These are phyloP conservation scores for Cinclus mexicanus DNA, from an alignment of 2,113 vertebrate genomes.

Conservation along the genomic window DNA sequence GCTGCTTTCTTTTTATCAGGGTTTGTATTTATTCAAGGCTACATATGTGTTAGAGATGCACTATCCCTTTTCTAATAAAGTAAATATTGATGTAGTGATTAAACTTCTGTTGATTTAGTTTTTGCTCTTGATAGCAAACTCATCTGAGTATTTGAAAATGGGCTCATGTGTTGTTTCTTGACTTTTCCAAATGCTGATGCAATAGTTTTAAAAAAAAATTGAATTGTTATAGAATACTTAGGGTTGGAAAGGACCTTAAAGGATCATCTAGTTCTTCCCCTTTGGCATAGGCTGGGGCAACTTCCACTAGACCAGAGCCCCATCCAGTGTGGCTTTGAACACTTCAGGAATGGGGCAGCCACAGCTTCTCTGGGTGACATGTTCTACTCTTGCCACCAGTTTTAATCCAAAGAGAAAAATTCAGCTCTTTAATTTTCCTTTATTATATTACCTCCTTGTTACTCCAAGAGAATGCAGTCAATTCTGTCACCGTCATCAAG, in stretches of 20 bases:
- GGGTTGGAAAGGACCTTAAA: background rate
- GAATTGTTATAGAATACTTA: background rate
- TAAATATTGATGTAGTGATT: slow-evolving; percentile 41
- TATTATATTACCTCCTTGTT: background rate
- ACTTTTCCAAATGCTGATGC: background rate
- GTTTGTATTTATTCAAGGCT: slow-evolving; percentile 89
- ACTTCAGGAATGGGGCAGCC: background rate
- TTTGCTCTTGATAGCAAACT: background rate
- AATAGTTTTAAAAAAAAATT: background rate
- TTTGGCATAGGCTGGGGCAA: background rate
- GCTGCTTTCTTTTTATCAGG: slow-evolving; percentile 96
- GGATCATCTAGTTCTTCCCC: background rate
- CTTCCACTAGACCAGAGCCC: background rate
- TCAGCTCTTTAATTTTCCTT: background rate
- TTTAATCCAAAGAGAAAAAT: background rate
- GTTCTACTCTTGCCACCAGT: background rate
- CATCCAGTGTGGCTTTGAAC: background rate
- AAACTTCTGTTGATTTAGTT: slow-evolving; percentile 3
- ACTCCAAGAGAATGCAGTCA: background rate
- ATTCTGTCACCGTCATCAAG: background rate
- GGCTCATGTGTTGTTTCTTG: background rate
- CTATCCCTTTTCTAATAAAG: slow-evolving; percentile 68
- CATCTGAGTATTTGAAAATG: background rate
- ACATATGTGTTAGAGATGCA: slow-evolving; percentile 52
- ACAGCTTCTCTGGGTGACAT: background rate